These are phyloP conservation scores for Leucopsar rothschildi DNA, from an alignment of 2,113 vertebrate genomes.

Conservation along the genomic window DNA sequence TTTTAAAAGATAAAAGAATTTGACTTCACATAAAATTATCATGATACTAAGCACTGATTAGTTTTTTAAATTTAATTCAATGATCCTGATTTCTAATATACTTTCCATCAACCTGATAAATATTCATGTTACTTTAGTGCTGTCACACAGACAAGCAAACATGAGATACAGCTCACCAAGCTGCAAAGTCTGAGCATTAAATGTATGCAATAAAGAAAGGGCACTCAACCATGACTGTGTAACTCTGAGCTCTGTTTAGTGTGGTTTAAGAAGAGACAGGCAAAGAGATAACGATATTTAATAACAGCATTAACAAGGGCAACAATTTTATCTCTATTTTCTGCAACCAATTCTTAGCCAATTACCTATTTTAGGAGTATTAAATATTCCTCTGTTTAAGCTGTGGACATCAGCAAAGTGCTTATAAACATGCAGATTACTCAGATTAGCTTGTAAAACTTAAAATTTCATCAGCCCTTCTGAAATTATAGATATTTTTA, in stretches of 20 bases:
- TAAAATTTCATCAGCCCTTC: constrained; percentile 36
- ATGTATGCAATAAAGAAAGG: background rate
- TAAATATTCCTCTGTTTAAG: background rate
- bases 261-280: constrained; percentile 17
- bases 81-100: background rate
- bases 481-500: constrained; percentile 12
- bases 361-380: background rate
- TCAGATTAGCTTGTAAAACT: constrained; percentile 27
- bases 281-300: constrained; percentile 50
- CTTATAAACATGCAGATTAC: constrained; percentile 46
- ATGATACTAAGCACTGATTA: background rate
- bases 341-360: background rate
- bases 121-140: background rate
- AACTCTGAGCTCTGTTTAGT: constrained; percentile 20
- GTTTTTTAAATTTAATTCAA: background rate
- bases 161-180: background rate
- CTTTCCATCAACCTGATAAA: background rate
- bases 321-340: constrained; percentile 42
- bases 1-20: background rate
- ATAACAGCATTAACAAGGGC: background rate
- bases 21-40: background rate
- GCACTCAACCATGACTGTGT: background rate
- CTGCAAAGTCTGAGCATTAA: background rate
- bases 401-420: constrained; percentile 23
- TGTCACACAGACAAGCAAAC: background rate